phyloP scores from a whole-genome alignment of 2,113 vertebrate species.

The Balaeniceps rex region DNA sequence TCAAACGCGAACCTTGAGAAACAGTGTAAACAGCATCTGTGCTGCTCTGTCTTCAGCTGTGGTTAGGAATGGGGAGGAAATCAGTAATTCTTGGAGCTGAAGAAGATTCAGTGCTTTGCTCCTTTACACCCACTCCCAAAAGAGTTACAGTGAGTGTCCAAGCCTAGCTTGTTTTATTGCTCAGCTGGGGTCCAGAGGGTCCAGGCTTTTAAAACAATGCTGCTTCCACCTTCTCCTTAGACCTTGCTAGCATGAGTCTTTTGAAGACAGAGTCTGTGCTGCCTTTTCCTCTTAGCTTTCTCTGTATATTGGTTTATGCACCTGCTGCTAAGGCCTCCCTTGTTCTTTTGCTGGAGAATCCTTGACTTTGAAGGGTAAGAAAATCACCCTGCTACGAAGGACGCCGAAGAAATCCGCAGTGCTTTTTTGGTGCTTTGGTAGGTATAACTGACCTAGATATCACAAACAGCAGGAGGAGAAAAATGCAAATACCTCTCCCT shows the following conservation, averaged over 20 bases:
- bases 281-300: neutral
- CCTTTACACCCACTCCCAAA: neutral
- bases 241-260: neutral
- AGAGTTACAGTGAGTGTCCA: neutral
- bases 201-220: neutral
- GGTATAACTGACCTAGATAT: constrained; percentile 41
- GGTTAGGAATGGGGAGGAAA: neutral
- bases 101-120: neutral
- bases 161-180: neutral
- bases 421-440: neutral
- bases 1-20: neutral
- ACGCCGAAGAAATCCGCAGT: neutral
- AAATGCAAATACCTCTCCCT: constrained; percentile 41
- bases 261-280: neutral
- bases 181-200: neutral
- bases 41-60: neutral
- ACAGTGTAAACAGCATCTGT: neutral
- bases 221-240: neutral
- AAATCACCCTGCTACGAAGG: neutral
- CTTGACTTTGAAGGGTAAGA: constrained; percentile 19
- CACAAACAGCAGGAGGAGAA: neutral
- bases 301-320: neutral
- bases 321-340: constrained; percentile 3
- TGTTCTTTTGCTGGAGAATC: neutral
- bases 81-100: neutral